Conservation (phyloP, 1,140 invertebrate genomes). For the Ylistrum balloti region DNA sequence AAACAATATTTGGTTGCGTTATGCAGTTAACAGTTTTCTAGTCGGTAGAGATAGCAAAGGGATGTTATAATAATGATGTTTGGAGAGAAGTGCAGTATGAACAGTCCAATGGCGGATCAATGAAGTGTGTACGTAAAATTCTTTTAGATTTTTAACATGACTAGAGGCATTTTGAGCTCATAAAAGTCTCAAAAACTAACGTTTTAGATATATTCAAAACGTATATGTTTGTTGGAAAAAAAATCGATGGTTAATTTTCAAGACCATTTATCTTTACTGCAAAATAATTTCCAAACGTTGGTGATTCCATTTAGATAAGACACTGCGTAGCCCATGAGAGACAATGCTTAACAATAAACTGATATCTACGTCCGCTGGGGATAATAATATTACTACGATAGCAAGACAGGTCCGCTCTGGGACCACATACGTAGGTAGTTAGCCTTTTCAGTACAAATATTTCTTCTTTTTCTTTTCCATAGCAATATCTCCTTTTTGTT, state of each 20-base stretch:
- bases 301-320: slow-evolving; percentile 28
- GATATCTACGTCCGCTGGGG: neutral
- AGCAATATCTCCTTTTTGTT: no score
- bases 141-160: neutral
- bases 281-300: neutral
- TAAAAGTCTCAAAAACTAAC: neutral
- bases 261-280: neutral
- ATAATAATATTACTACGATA: neutral
- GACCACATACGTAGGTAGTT: neutral
- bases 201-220: neutral
- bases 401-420: neutral
- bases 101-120: neutral
- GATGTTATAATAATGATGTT: no score
- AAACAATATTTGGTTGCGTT: no score
- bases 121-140: neutral
- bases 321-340: neutral
- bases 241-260: slow-evolving; percentile 33
- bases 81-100: neutral
- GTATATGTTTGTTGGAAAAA: neutral
- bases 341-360: neutral
- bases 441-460: neutral
- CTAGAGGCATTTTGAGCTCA: neutral
- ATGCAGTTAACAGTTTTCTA: no score
- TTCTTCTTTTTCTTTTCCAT: no score
- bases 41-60: no score